Base-by-base conservation (phyloP, 92 coral and sea anemone species). In the Zoanthus sociatus region DNA sequence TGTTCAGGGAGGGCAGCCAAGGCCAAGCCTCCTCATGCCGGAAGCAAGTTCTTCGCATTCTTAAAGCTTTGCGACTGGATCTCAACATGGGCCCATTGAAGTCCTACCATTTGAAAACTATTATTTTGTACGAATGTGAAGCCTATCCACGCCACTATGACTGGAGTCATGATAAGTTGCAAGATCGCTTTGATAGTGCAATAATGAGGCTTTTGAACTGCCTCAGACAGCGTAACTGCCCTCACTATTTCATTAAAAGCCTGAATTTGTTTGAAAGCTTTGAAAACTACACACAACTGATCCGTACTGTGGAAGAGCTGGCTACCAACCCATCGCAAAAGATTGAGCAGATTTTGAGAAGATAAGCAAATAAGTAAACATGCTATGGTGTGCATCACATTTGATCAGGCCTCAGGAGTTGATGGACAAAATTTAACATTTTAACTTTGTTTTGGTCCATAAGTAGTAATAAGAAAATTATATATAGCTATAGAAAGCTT, bases 61-160 rank as follows among this genome's bases (percentile, higher is more conserved):
- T 95, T 53, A 95, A 95, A 77, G 88, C 88, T 9, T 89, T 95
- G 4, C 75, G 89, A 46, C 91, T 92, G 31, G 93, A 92, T 26
- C 81, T 73, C 7, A 20, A 78, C 16, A 55, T 92, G 79, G 69
- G 71, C 12, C 96, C 95, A 0, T 53, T 95, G 78, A 95, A 89
- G 66, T 91, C 98, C 3, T 95, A 95, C 74, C 95, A 95, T 60
- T 77, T 95, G 69, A 95, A 95, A 78, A 95, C 97, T 30, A 82
- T 95, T 71, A 14, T 95, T 78, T 17, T 95, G n/a, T 95, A 92
- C 9, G 96, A 95, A 78, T 89, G 92, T 14, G 98, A 95, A 71
- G 76, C 45, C 18, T 74, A 77, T 55, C 96, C 98, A 0, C 6
- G 56, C 10, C 76, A 86, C 0, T 18, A 53, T 56, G 54, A 90